Percentiles rank a stretch among this genome's conserved stretches.
Evolutionary conservation across 2,888 invertebrate species (phyloP).

Genomic region (Aelia acuminata): DNA sequence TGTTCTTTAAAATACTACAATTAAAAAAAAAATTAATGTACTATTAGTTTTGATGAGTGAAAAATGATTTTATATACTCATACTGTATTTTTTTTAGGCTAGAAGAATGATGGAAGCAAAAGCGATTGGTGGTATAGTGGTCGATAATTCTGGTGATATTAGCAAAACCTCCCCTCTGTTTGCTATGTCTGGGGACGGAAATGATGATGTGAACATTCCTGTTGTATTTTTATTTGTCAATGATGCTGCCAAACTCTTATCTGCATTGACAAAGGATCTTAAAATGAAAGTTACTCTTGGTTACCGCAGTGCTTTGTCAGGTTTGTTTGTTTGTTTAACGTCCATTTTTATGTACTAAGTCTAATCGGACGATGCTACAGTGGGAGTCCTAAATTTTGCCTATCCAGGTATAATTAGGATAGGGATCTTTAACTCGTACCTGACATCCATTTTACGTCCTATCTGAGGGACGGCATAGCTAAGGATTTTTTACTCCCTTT

Average conservation of each 20-base stretch:
- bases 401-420: no score
- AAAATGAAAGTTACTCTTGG: slow-evolving; percentile 65
- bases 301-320: slow-evolving; percentile 62
- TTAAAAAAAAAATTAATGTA: no score
- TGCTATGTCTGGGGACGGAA: slow-evolving; percentile 96
- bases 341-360: no score
- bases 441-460: no score
- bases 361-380: no score
- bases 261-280: slow-evolving; percentile 66
- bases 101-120: slow-evolving; percentile 81
- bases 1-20: no score
- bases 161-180: slow-evolving; percentile 88
- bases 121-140: slow-evolving; percentile 86
- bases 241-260: slow-evolving; percentile 75
- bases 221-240: slow-evolving; percentile 89
- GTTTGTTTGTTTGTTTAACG: no score
- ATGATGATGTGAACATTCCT: slow-evolving; percentile 87
- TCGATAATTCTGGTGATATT: slow-evolving; percentile 76
- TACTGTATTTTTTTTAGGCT: slow-evolving; percentile 58
- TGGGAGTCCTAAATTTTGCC: no score
- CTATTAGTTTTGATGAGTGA: background rate
- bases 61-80: background rate
- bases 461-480: no score
- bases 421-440: no score
- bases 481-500: no score